Conservation (phyloP, 2,797 vertebrate species). For the Babyrousa celebensis region DNA sequence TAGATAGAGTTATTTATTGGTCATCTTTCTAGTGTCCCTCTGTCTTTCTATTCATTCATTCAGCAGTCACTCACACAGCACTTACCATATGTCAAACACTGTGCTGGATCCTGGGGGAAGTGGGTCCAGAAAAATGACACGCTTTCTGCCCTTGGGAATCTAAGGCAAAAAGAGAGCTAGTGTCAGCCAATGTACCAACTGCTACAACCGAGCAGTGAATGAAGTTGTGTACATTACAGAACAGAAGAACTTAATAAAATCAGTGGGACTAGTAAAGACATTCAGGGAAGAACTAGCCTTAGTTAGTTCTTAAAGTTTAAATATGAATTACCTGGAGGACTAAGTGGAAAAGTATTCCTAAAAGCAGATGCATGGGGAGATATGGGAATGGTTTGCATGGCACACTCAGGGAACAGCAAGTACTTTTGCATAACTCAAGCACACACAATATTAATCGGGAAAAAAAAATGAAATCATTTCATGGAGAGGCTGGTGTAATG, state of each 20-base stretch:
- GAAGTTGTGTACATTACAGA: background rate
- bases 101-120: background rate
- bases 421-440: background rate
- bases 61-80: background rate
- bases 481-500: background rate
- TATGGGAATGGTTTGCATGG: background rate
- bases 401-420: background rate
- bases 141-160: background rate
- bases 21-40: background rate
- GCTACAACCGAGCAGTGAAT: background rate
- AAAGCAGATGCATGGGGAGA: background rate
- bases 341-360: background rate
- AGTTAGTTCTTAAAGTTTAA: background rate
- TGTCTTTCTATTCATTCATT: background rate
- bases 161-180: background rate
- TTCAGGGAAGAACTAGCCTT: background rate
- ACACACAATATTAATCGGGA: background rate
- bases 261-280: background rate
- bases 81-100: background rate
- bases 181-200: background rate
- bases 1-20: background rate
- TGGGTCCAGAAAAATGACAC: background rate
- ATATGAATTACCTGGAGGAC: background rate
- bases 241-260: background rate
- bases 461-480: background rate